These are phyloP conservation scores for Criorhina ranunculi DNA, from an alignment of 2,888 invertebrate genomes.

Conservation along the genomic window DNA sequence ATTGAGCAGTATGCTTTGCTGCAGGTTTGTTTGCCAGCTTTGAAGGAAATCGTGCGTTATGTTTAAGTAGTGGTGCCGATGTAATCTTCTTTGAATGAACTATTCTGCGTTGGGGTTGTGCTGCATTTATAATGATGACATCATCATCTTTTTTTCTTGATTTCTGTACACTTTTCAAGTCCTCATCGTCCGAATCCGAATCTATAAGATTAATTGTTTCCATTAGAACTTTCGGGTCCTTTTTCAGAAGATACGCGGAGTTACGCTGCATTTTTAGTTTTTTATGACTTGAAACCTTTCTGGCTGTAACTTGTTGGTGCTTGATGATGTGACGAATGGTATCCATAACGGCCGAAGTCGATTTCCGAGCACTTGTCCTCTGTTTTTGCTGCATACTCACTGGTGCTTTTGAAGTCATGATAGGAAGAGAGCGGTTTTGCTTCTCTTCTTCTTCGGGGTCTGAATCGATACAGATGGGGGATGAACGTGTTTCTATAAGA, in stretches of 20 bases:
- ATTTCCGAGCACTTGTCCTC: constrained; percentile 45
- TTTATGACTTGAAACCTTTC: constrained; percentile 10
- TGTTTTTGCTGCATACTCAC: constrained; percentile 7
- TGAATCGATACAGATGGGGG: constrained; percentile 79
- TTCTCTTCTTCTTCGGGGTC: constrained; percentile 77
- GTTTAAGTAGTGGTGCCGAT: constrained; percentile 1
- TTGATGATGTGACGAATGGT: constrained; percentile 49
- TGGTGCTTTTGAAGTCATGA: background rate
- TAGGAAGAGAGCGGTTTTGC: constrained; percentile 22
- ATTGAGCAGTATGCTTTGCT: constrained; percentile 75
- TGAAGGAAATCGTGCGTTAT: background rate
- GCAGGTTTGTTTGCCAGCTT: constrained; percentile 11
- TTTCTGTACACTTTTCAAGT: background rate
- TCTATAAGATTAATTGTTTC: constrained; percentile 68
- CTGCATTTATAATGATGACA: constrained; percentile 60
- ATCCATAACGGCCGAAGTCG: constrained; percentile 41
- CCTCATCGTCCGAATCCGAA: constrained; percentile 63
- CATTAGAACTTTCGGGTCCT: constrained; percentile 61
- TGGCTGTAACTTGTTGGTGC: constrained; percentile 51
- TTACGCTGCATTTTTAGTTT: constrained; percentile 14
- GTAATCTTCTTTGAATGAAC: constrained; percentile 12
- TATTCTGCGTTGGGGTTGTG: constrained; percentile 42
- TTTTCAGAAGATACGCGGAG: constrained; percentile 41
- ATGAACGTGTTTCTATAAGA: constrained; percentile 78
- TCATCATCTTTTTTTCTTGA: constrained; percentile 54